Evolutionary conservation across 2,888 invertebrate species (phyloP), one percentile per base, ranked within the genome.

Genomic region (Achlya flavicornis): DNA sequence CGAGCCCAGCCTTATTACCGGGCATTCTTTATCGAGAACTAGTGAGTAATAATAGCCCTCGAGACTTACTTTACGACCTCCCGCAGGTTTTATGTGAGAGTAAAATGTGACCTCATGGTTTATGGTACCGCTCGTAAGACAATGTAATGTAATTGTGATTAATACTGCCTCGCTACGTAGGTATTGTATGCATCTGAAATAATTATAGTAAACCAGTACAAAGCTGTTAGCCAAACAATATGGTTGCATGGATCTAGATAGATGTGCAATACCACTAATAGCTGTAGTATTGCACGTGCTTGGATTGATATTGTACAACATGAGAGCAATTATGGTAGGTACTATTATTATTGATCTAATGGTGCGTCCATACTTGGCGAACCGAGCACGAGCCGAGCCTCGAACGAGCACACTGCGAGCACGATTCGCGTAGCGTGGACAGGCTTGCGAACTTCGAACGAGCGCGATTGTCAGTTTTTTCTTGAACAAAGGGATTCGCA

Each of bases 1-100:
- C 80, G 78, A 76, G 76, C 78, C 83, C 80, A 72, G 76, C 86
- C 87, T 88, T 90, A 90, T 89, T 88, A 88, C 83, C 70, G 76
- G 72, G 81, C 85, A 90, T 91, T 92, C 92, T 87, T 90, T 82
- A 81, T 83, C 75, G 77, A 53, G 79, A 76, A 75, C 78, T 83
- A 85, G 79, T 80, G 80, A 80, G 83, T 81, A 85, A 88, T 91
- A 89, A 89, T 87, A 90, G 86, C 86, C 83, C 78, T 53, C 79
- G 74, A 82, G 80, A 86, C 84, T 87, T 85, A 88, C 80, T 92
- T 92, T 92, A 92, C 83, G 90, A 88, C 85, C 84, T 75, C 75
- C 66, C 71, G 70, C 71, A 73, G 82, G 78, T 79, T 87, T 89
- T 89, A 89, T 87, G 85, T 78, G 77, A 65, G 77, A 83, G 81